Evolutionary conservation across 64 coral and sea anemone species (phyloP), one percentile per base, ranked within the genome.

Genomic region (Acropora tenuis): DNA sequence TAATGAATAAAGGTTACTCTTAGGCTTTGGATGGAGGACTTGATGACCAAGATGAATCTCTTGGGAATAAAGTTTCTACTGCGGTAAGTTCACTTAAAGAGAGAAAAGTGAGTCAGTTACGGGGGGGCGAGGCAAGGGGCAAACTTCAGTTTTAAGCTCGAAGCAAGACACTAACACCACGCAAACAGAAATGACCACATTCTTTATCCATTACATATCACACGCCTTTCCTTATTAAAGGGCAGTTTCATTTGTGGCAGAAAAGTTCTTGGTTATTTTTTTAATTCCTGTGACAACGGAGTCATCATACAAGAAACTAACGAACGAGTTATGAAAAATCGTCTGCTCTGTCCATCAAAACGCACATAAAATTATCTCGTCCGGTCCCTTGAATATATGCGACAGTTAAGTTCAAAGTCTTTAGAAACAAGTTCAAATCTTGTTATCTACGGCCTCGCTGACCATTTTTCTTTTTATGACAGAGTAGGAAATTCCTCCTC

Each of bases 401-500:
- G 50, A 48, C 89, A 84, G 0, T 63, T 15, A 1, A 63, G 60
- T 63, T 72, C 66, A 48, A 48, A 91, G 89, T 90, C 79, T 41
- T 66, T 50, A 50, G 74, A 73, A 85, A 91, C 59, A 67, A 55
- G 52, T 55, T 4, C 10, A 55, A 55, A 10, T 55, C 52, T 53
- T 47, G 44, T 16, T 50, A 88, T 60, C 4, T 48, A 30, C 50
- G 42, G 40, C 63, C 53, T 58, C 44, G 0, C 17, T 16, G 17
- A 20, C 1, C 7, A 58, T 10, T 43, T 30, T 30, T 30, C 30
- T 50, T 88, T 43, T 85, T 87, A 92, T 18, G 88, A 88, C 73
- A 99, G 83, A 47, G 97, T 94, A 1, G 97, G 97, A 80, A 99
- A 99, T 48, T 96, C 94, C 15, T 96, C 18, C 0, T n/a, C 97